Evolutionary conservation across 2,888 invertebrate genomes (phyloP).

Genomic region (Lepidocyrtoides sp.): DNA sequence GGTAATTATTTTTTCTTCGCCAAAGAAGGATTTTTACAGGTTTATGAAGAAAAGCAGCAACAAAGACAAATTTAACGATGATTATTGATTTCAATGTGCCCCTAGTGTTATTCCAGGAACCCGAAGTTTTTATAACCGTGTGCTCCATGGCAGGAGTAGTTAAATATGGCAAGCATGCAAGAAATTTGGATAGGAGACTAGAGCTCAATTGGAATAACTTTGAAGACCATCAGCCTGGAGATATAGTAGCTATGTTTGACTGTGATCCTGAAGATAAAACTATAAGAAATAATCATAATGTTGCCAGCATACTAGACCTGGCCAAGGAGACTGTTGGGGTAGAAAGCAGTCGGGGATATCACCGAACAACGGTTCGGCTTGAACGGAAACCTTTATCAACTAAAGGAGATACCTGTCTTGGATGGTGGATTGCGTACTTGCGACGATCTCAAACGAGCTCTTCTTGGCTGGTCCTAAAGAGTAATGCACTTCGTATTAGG

Average conservation of each 20-base stretch:
- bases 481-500: constrained; percentile 90
- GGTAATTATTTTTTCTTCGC: constrained; percentile 42
- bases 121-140: constrained; percentile 81
- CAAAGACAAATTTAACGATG: too few relatives aligned
- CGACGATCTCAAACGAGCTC: constrained; percentile 85
- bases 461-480: constrained; percentile 82
- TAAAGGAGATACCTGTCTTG: constrained; percentile 84
- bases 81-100: too few relatives aligned
- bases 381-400: constrained; percentile 70
- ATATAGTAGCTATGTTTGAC: constrained; percentile 86
- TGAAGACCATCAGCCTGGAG: constrained; percentile 79
- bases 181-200: constrained; percentile 79
- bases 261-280: constrained; percentile 85
- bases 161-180: constrained; percentile 79
- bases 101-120: constrained; percentile 80
- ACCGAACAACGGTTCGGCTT: constrained; percentile 76
- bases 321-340: constrained; percentile 69
- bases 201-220: constrained; percentile 84
- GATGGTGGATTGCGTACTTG: constrained; percentile 86
- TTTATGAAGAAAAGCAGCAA: too few relatives aligned
- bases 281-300: constrained; percentile 17
- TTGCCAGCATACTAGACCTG: constrained; percentile 67
- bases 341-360: constrained; percentile 75
- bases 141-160: constrained; percentile 75
- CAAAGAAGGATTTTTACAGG: too few relatives aligned